Conservation (phyloP, 2,888 invertebrate genomes). For the Epsilonema sp. region DNA sequence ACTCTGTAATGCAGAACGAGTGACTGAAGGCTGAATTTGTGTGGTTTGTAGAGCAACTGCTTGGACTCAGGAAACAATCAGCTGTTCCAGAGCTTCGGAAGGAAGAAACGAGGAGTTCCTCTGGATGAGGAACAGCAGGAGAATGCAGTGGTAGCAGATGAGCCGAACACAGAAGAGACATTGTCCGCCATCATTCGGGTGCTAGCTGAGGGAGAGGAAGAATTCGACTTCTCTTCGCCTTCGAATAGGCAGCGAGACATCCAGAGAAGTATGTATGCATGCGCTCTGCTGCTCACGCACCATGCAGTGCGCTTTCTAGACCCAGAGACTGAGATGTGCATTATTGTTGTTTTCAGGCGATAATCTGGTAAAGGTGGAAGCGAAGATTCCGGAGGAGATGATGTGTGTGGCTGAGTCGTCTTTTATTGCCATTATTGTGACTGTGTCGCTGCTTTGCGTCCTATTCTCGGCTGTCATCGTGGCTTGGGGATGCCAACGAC, state of each 20-base stretch:
- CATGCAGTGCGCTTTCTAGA: background rate
- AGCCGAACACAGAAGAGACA: slow-evolving; percentile 20
- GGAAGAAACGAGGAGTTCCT: slow-evolving; percentile 18
- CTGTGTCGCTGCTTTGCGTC: slow-evolving; percentile 23
- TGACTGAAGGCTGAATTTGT: background rate
- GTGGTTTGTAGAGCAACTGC: slow-evolving; percentile 21
- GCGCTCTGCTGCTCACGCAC: too few relatives aligned
- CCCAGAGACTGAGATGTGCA: slow-evolving; percentile 11
- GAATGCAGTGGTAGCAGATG: slow-evolving; percentile 9
- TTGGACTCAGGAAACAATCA: slow-evolving; percentile 28
- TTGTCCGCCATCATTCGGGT: slow-evolving; percentile 27
- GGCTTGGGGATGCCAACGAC: slow-evolving; percentile 27
- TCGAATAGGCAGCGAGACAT: too few relatives aligned
- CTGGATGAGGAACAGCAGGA: background rate
- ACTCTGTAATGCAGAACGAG: background rate
- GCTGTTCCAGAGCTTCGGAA: slow-evolving; percentile 27
- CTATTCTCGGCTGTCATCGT: slow-evolving; percentile 25
- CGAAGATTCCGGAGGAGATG: slow-evolving; percentile 11
- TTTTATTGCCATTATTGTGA: slow-evolving; percentile 26
- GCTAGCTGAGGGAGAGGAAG: slow-evolving; percentile 25
- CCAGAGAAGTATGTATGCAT: too few relatives aligned
- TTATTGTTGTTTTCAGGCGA: slow-evolving; percentile 8
- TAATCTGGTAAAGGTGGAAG: slow-evolving; percentile 8
- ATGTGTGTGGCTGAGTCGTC: slow-evolving; percentile 25
- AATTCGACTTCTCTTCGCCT: too few relatives aligned